Percentiles rank a stretch among this genome's conserved stretches.
Conservation (phyloP, 2,113 vertebrate species). For the Campylomormyrus numenius region DNA sequence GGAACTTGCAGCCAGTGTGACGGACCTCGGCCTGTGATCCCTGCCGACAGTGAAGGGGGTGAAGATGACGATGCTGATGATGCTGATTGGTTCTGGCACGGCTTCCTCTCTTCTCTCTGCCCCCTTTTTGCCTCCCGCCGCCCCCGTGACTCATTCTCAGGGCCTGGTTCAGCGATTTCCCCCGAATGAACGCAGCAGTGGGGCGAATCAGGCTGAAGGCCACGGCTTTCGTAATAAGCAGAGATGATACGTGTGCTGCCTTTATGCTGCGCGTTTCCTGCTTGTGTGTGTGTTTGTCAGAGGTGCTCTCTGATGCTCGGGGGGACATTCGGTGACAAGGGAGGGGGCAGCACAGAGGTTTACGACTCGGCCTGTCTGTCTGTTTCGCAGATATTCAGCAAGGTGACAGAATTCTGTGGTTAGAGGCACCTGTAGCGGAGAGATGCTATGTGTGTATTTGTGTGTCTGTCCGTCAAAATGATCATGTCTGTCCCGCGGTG, state of each 20-base stretch:
- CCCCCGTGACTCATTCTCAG: neutral
- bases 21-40: neutral
- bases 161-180: neutral
- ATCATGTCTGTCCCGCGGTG: neutral
- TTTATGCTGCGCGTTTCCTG: neutral
- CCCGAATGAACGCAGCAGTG: neutral
- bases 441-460: neutral
- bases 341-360: neutral
- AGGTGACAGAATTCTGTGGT: neutral
- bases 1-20: neutral
- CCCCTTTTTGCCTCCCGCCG: neutral
- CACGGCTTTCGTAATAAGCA: neutral
- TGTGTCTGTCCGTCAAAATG: neutral
- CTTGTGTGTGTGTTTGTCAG: neutral
- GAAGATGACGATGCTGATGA: neutral
- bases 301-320: neutral
- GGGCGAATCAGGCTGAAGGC: neutral
- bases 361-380: neutral
- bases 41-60: neutral
- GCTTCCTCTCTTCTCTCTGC: neutral
- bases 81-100: neutral
- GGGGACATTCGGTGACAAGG: neutral
- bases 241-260: neutral
- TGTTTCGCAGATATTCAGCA: neutral
- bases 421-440: neutral